Conservation (phyloP, 2,888 invertebrate species). For the Linnaemya tessellans region DNA sequence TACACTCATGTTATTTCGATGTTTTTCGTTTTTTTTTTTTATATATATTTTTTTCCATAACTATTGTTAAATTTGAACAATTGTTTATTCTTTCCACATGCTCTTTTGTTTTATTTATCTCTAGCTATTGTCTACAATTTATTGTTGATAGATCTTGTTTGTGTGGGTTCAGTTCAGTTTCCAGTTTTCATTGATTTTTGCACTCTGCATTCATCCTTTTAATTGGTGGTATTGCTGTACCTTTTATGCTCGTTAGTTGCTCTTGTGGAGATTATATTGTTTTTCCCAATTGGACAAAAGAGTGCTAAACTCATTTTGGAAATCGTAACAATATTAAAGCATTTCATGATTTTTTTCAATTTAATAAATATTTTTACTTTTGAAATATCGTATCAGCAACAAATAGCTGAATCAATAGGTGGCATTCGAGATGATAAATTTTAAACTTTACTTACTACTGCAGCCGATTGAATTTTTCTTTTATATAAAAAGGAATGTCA, state of each 20-base stretch:
- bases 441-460: too few relatives aligned
- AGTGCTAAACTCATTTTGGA: background rate
- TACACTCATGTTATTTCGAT: background rate
- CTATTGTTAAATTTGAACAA: constrained; percentile 30
- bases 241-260: constrained; percentile 45
- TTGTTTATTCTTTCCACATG: constrained; percentile 21
- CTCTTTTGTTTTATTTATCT: background rate
- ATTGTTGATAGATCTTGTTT: constrained; percentile 27
- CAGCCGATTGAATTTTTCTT: too few relatives aligned
- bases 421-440: too few relatives aligned
- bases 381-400: too few relatives aligned
- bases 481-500: too few relatives aligned
- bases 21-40: background rate
- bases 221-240: constrained; percentile 65
- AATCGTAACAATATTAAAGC: background rate
- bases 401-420: too few relatives aligned
- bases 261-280: background rate
- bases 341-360: background rate
- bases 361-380: too few relatives aligned
- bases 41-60: background rate
- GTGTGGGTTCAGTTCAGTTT: constrained; percentile 15
- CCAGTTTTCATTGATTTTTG: constrained; percentile 32
- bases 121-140: background rate
- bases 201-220: constrained; percentile 44
- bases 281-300: background rate